A percentile compares a stretch with the other conserved stretches of the same genome.
phyloP scores from a whole-genome alignment of 2,113 vertebrate species.

The Datnioides undecimradiatus region DNA sequence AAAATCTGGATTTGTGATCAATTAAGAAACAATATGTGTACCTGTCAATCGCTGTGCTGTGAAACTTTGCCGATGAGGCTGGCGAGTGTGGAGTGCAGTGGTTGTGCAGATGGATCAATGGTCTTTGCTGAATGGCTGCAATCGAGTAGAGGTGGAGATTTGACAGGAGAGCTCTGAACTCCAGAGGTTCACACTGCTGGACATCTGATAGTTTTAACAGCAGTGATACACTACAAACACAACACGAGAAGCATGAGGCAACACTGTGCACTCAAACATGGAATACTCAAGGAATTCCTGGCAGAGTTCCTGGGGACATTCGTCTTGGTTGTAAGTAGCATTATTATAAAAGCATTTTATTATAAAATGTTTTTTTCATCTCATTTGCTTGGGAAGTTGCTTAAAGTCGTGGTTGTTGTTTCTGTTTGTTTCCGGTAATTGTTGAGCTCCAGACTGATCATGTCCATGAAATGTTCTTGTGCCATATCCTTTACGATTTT shows the following conservation, averaged over 20 bases:
- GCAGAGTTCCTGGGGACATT: conserved; percentile 95
- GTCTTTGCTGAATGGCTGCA: conserved; percentile 66
- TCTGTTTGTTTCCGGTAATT: background rate
- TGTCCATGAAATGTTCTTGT: background rate
- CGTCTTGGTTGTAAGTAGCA: conserved; percentile 92
- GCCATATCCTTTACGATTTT: background rate
- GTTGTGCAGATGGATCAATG: conserved; percentile 67
- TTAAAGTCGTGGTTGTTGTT: background rate
- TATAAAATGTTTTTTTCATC: background rate
- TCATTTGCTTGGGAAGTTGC: background rate
- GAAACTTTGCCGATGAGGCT: background rate
- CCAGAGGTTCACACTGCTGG: conserved; percentile 42
- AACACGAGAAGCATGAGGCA: conserved; percentile 85
- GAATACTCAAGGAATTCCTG: conserved; percentile 89
- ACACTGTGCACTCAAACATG: conserved; percentile 89
- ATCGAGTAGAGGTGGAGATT: conserved; percentile 56
- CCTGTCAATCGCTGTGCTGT: background rate
- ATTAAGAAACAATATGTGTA: background rate
- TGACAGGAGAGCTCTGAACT: conserved; percentile 28
- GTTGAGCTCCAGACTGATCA: background rate
- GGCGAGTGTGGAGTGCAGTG: conserved; percentile 1
- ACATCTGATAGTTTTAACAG: conserved; percentile 42
- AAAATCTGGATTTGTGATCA: background rate
- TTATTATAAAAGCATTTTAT: no score
- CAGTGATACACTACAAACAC: conserved; percentile 68